Evolutionary conservation across 2,888 invertebrate genomes (phyloP).

Genomic region (Athetis lepigone): DNA sequence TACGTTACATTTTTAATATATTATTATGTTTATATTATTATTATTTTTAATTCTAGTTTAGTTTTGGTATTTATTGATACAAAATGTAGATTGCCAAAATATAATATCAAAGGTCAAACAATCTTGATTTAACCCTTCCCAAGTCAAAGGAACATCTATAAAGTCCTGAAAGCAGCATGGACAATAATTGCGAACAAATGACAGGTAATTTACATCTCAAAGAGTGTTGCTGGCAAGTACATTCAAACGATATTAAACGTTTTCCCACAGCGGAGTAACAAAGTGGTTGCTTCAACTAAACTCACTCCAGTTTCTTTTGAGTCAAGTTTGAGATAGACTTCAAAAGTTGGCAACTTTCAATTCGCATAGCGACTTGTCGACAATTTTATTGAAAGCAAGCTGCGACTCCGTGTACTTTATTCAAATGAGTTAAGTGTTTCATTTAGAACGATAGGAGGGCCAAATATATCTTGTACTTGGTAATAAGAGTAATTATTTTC

Average conservation of each 20-base stretch:
- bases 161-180: constrained; percentile 24
- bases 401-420: constrained; percentile 41
- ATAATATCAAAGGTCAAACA: constrained; percentile 10
- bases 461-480: constrained; percentile 18
- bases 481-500: not conserved
- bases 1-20: no score
- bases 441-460: constrained; percentile 38
- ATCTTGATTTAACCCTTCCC: constrained; percentile 22
- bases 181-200: constrained; percentile 44
- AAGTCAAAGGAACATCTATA: constrained; percentile 4
- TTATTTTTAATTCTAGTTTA: no score
- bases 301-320: constrained; percentile 45
- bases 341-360: constrained; percentile 47
- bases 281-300: constrained; percentile 46
- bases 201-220: constrained; percentile 57
- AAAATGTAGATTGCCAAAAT: no score
- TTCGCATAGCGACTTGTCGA: constrained; percentile 47
- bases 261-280: constrained; percentile 48
- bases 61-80: no score
- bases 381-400: constrained; percentile 32
- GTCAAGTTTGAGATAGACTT: constrained; percentile 42
- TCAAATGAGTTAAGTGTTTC: constrained; percentile 50
- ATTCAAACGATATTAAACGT: constrained; percentile 46
- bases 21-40: no score
- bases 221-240: constrained; percentile 36